Conservation (phyloP, 2,797 vertebrate genomes). For the Lophius americanus region DNA sequence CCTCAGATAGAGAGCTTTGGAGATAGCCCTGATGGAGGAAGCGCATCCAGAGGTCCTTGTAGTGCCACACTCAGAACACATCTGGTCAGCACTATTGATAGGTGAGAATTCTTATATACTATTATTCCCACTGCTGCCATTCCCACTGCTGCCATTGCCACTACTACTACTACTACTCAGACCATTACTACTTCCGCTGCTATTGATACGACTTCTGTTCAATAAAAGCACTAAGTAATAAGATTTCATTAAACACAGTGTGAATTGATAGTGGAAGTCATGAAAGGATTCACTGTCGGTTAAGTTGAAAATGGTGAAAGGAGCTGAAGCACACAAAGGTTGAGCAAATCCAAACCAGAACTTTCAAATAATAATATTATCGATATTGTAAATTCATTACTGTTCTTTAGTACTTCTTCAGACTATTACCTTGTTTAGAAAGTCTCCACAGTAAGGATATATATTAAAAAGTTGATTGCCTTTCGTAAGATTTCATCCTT, state of each 20-base stretch:
- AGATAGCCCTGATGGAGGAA: constrained; percentile 13
- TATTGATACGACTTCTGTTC: too few species aligned
- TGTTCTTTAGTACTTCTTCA: constrained; percentile 13
- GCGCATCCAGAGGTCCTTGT: constrained; percentile 5
- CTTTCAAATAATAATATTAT: neutral
- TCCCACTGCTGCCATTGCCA: neutral
- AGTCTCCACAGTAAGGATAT: constrained; percentile 6
- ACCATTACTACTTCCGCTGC: too few species aligned
- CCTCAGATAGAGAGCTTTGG: constrained; percentile 8
- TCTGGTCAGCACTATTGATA: constrained; percentile 10
- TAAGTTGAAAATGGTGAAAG: too few species aligned
- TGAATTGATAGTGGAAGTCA: too few species aligned
- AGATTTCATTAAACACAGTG: too few species aligned
- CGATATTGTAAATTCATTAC: constrained; percentile 8
- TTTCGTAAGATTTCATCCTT: constrained; percentile 53
- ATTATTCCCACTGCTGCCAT: too few species aligned
- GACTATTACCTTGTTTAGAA: constrained; percentile 25
- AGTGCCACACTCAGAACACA: constrained; percentile 21
- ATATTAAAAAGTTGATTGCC: constrained; percentile 60
- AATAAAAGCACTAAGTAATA: too few species aligned
- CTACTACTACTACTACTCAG: neutral
- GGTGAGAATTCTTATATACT: constrained; percentile 26
- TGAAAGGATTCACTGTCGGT: too few species aligned
- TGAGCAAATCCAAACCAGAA: neutral
- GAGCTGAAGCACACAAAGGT: too few species aligned